A percentile compares a stretch with the other conserved stretches of the same genome.
These are phyloP conservation scores for Drosophila niveifrons DNA, from an alignment of 2,888 invertebrate species.

Conservation along the genomic window DNA sequence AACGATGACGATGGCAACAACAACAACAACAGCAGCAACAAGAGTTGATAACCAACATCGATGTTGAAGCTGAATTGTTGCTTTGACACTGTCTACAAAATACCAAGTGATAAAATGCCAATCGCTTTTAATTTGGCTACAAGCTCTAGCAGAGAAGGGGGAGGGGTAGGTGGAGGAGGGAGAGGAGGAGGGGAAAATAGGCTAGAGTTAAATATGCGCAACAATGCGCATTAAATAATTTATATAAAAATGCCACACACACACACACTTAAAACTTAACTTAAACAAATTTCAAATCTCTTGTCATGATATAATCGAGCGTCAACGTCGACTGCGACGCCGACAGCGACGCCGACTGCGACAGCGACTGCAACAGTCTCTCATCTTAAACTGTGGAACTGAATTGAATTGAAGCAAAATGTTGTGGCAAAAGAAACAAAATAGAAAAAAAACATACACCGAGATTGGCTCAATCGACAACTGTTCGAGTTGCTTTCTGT, in stretches of 20 bases:
- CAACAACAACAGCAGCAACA: background rate
- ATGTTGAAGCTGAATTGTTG: constrained; percentile 6
- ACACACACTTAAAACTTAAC: constrained; percentile 37
- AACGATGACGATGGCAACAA: constrained; percentile 10
- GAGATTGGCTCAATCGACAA: constrained; percentile 66
- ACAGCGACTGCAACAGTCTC: constrained; percentile 2
- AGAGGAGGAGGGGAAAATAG: background rate
- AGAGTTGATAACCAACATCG: constrained; percentile 10
- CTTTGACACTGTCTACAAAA: constrained; percentile 43
- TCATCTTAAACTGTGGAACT: background rate
- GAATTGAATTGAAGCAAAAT: background rate
- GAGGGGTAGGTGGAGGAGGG: no score
- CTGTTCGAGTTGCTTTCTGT: constrained; percentile 41
- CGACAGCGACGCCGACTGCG: constrained; percentile 5
- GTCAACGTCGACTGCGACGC: constrained; percentile 2
- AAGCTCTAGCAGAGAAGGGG: constrained; percentile 8
- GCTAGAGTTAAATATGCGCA: constrained; percentile 61
- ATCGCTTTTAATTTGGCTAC: constrained; percentile 51
- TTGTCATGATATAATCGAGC: constrained; percentile 69
- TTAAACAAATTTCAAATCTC: constrained; percentile 70
- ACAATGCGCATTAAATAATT: constrained; percentile 78
- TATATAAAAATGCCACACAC: constrained; percentile 74
- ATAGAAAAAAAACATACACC: background rate
- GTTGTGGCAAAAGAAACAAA: constrained; percentile 20
- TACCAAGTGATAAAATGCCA: constrained; percentile 61